phyloP scores from a whole-genome alignment of 2,113 vertebrate species.

The Ictidomys tridecemlineatus region DNA sequence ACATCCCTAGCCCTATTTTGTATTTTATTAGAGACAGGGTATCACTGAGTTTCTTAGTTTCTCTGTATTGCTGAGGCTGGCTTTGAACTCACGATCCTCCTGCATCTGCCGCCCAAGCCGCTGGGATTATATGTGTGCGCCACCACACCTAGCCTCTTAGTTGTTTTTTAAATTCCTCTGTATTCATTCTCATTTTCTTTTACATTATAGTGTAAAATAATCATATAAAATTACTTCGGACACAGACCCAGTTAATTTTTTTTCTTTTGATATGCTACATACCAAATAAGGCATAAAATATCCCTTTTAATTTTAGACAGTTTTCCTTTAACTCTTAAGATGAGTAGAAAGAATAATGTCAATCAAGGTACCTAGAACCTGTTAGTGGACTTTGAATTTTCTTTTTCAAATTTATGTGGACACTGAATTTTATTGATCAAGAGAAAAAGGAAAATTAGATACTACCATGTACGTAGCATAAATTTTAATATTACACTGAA shows the following conservation, averaged over 20 bases:
- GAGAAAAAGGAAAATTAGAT: slow-evolving; percentile 45
- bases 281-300: slow-evolving; percentile 44
- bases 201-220: not conserved
- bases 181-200: slow-evolving; percentile 22
- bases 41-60: too few relatives aligned
- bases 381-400: not conserved
- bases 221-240: slow-evolving; percentile 40
- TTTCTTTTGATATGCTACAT: not conserved
- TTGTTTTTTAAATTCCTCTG: not conserved
- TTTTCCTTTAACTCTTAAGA: slow-evolving; percentile 54
- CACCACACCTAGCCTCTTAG: too few relatives aligned
- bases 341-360: not conserved
- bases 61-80: too few relatives aligned
- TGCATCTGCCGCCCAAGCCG: too few relatives aligned
- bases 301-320: not conserved
- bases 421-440: not conserved
- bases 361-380: not conserved
- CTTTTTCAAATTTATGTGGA: not conserved
- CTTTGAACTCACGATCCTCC: too few relatives aligned
- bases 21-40: too few relatives aligned
- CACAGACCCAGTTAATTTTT: slow-evolving; percentile 16
- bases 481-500: slow-evolving; percentile 44
- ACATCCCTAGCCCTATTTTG: too few relatives aligned
- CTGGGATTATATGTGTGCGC: too few relatives aligned
- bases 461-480: slow-evolving; percentile 20